A percentile compares a stretch with the other conserved stretches of the same genome.
Evolutionary conservation across 2,113 vertebrate genomes (phyloP).

Genomic region (Ellobius talpinus): DNA sequence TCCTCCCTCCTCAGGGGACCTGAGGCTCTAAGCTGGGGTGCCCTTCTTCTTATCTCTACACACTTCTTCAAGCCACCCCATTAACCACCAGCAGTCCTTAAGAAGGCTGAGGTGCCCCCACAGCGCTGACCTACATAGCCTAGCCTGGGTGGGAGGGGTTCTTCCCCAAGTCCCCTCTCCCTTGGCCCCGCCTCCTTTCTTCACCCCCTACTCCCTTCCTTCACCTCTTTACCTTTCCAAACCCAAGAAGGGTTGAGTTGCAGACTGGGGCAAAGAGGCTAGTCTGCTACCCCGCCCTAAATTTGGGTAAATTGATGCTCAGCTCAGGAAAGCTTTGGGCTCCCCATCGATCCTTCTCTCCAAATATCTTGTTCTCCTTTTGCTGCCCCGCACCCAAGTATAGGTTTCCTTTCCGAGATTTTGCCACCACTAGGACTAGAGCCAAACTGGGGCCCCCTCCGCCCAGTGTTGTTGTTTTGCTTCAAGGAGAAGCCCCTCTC

Average conservation of each 20-base stretch:
- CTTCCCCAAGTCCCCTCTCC: constrained; percentile 64
- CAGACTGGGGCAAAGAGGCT: constrained; percentile 8
- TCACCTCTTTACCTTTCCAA: not conserved
- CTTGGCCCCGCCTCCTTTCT: constrained; percentile 58
- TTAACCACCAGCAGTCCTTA: constrained; percentile 15
- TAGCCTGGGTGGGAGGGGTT: constrained; percentile 68
- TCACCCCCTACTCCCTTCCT: not conserved
- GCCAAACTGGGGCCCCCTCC: not conserved
- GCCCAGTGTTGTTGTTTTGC: constrained; percentile 80
- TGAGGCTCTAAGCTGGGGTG: not conserved
- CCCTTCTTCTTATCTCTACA: constrained; percentile 20
- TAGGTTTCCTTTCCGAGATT: constrained; percentile 48
- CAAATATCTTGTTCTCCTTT: constrained; percentile 19
- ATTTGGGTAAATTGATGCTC: constrained; percentile 30
- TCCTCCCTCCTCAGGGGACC: constrained; percentile 43
- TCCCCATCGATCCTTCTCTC: not conserved
- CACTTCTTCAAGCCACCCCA: constrained; percentile 48
- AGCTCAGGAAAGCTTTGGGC: constrained; percentile 30
- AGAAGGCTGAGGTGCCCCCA: constrained; percentile 71
- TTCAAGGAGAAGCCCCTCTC: constrained; percentile 61
- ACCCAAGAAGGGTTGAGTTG: constrained; percentile 24
- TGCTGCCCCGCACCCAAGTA: constrained; percentile 10
- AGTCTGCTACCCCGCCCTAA: not conserved
- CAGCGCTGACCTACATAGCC: constrained; percentile 82
- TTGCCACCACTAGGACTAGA: not conserved